Percentiles rank a stretch among this genome's conserved stretches.
phyloP scores from a whole-genome alignment of 2,888 invertebrate genomes.

The Drosophila lutescens region DNA sequence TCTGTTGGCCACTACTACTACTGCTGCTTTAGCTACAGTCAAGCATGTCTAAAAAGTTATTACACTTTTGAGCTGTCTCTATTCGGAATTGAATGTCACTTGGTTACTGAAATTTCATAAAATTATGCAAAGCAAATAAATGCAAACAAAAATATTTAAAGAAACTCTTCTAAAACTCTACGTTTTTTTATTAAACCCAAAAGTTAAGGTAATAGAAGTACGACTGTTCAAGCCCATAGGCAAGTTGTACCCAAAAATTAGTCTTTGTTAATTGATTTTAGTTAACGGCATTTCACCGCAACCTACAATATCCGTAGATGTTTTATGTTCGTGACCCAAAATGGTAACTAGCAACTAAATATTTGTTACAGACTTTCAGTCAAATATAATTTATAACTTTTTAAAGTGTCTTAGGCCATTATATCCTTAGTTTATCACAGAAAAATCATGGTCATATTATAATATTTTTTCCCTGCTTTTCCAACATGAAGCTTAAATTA shows the following conservation, averaged over 20 bases:
- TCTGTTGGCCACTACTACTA: not conserved
- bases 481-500: no score
- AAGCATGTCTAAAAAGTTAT: no score
- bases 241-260: not conserved
- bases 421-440: no score
- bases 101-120: not conserved
- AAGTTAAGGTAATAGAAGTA: not conserved
- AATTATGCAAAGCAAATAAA: no score
- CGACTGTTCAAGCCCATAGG: not conserved
- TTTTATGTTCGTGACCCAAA: not conserved
- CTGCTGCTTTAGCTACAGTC: constrained; percentile 7
- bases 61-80: not conserved
- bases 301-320: not conserved
- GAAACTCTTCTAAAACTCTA: not conserved
- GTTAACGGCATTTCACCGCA: not conserved
- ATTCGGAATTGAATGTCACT: not conserved
- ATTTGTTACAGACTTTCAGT: no score
- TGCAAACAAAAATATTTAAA: not conserved
- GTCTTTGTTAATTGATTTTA: not conserved
- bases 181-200: not conserved
- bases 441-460: no score
- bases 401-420: no score
- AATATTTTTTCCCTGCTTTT: no score
- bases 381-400: no score
- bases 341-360: no score